These are phyloP conservation scores for Bellardia pandia DNA, from an alignment of 2,888 invertebrate species.

Conservation along the genomic window DNA sequence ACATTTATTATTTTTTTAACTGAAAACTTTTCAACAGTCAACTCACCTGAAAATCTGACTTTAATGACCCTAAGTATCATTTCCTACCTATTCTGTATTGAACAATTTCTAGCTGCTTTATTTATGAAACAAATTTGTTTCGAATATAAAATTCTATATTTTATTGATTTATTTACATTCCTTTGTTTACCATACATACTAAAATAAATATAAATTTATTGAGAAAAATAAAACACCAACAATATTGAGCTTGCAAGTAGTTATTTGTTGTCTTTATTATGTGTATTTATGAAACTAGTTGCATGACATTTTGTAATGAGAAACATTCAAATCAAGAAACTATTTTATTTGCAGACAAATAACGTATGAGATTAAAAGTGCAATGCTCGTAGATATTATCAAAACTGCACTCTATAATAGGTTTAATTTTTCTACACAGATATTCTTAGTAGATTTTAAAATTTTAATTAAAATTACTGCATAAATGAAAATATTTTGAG, in stretches of 20 bases:
- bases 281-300: background rate
- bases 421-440: too few relatives aligned
- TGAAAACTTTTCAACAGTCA: too few relatives aligned
- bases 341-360: background rate
- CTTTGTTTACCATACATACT: background rate
- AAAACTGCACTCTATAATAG: background rate
- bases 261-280: background rate
- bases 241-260: background rate
- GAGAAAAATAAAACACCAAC: background rate
- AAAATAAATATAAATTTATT: background rate
- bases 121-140: too few relatives aligned
- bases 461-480: too few relatives aligned
- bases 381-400: background rate
- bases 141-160: too few relatives aligned
- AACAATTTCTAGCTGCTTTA: too few relatives aligned
- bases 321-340: conserved; percentile 1
- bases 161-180: background rate
- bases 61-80: too few relatives aligned
- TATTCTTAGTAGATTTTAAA: too few relatives aligned
- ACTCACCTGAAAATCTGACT: too few relatives aligned
- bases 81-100: too few relatives aligned
- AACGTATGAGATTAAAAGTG: background rate
- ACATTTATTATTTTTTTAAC: too few relatives aligned
- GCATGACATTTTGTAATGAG: background rate
- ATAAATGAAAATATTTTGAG: too few relatives aligned